Evolutionary conservation across 2,113 vertebrate genomes (phyloP).

Genomic region (Theropithecus gelada): DNA sequence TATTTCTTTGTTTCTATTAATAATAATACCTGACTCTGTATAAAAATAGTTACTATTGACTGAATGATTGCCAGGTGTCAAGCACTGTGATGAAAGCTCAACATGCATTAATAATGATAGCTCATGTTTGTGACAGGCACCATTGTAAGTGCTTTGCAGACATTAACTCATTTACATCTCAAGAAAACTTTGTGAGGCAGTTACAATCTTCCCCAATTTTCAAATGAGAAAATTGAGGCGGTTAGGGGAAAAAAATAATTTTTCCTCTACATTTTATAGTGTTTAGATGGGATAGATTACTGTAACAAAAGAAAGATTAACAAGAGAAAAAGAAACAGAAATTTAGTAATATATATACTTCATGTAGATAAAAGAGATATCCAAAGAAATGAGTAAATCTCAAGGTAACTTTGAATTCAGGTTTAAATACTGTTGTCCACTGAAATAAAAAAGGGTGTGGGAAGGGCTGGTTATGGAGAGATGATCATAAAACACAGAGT

Average conservation of each 20-base stretch:
- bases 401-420: not conserved
- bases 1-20: slow-evolving; percentile 25
- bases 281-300: not conserved
- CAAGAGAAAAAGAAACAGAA: not conserved
- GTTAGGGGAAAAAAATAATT: not conserved
- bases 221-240: not conserved
- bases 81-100: not conserved
- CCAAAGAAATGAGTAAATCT: not conserved
- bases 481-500: not conserved
- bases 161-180: not conserved
- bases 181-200: not conserved
- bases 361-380: fast-evolving
- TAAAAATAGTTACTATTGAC: not conserved
- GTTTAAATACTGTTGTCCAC: not conserved
- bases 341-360: not conserved
- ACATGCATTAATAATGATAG: not conserved
- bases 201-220: not conserved
- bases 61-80: not conserved
- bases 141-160: not conserved
- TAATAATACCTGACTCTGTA: not conserved
- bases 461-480: fast-evolving
- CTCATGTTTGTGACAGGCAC: not conserved
- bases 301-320: not conserved
- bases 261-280: not conserved
- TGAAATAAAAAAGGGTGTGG: not conserved